These are phyloP conservation scores for Pristis pectinata DNA, from an alignment of 2,797 vertebrate genomes.

Conservation along the genomic window DNA sequence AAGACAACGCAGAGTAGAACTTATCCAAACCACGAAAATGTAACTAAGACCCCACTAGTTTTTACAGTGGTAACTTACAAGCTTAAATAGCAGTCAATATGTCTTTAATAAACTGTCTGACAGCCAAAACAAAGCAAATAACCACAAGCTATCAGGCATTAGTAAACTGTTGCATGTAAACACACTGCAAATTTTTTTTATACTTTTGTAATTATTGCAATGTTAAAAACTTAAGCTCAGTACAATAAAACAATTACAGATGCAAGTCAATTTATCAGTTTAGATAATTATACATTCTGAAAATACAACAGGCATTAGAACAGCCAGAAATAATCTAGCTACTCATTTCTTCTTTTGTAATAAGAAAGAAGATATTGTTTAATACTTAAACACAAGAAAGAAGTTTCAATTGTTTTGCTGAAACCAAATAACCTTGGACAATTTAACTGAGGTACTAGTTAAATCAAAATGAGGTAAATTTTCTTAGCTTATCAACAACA, in stretches of 20 bases:
- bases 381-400: background rate
- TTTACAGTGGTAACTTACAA: no score
- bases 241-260: background rate
- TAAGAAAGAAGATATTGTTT: background rate
- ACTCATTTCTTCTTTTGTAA: background rate
- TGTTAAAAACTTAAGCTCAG: background rate
- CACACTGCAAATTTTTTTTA: background rate
- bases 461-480: background rate
- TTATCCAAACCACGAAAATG: background rate
- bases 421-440: background rate
- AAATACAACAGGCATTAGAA: background rate
- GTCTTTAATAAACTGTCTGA: background rate
- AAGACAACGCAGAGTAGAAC: background rate
- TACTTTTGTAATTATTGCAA: background rate
- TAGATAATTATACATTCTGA: slow-evolving; percentile 2
- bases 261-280: background rate
- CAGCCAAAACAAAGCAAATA: background rate
- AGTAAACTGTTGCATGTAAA: background rate
- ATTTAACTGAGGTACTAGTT: background rate
- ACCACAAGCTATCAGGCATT: background rate
- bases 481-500: background rate
- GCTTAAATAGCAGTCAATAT: background rate
- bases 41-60: background rate
- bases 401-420: background rate
- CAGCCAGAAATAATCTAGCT: background rate